phyloP scores from a whole-genome alignment of 2,888 invertebrate species.

The Charanyca ferruginea region DNA sequence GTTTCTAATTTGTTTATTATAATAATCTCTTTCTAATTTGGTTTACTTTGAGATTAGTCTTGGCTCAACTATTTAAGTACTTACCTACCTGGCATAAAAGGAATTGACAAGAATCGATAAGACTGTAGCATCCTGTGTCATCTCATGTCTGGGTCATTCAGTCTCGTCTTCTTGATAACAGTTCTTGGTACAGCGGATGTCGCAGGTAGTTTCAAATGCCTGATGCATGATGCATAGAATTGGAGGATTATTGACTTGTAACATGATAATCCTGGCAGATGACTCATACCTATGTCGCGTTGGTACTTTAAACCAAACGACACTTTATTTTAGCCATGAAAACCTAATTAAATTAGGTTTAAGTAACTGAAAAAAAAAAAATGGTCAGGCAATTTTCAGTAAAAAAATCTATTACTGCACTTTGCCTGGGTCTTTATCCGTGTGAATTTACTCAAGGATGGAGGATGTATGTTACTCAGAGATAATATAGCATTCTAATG shows the following conservation, averaged over 20 bases:
- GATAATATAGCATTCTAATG: too few species aligned
- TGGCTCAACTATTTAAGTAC: too few species aligned
- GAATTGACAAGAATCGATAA: constrained; percentile 11
- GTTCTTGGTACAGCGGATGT: constrained; percentile 52
- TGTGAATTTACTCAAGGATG: too few species aligned
- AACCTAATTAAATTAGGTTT: too few species aligned
- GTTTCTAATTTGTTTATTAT: too few species aligned
- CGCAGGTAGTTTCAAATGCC: constrained; percentile 35
- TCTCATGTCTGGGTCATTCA: constrained; percentile 25
- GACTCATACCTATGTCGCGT: neutral
- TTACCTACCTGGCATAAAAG: neutral
- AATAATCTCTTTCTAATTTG: neutral
- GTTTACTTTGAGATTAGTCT: neutral
- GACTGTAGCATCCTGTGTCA: constrained; percentile 12
- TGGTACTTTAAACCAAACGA: too few species aligned
- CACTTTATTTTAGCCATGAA: too few species aligned
- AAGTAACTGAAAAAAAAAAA: too few species aligned
- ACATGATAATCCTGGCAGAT: constrained; percentile 7
- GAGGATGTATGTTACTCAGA: too few species aligned
- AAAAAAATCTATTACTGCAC: too few species aligned
- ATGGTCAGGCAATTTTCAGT: too few species aligned
- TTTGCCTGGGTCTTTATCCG: too few species aligned
- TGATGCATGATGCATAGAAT: constrained; percentile 40
- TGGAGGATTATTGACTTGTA: constrained; percentile 23
- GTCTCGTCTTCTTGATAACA: constrained; percentile 39